A percentile compares a stretch with the other conserved stretches of the same genome.
Evolutionary conservation across 1,140 invertebrate genomes (phyloP).

Genomic region (Galendromus occidentalis): DNA sequence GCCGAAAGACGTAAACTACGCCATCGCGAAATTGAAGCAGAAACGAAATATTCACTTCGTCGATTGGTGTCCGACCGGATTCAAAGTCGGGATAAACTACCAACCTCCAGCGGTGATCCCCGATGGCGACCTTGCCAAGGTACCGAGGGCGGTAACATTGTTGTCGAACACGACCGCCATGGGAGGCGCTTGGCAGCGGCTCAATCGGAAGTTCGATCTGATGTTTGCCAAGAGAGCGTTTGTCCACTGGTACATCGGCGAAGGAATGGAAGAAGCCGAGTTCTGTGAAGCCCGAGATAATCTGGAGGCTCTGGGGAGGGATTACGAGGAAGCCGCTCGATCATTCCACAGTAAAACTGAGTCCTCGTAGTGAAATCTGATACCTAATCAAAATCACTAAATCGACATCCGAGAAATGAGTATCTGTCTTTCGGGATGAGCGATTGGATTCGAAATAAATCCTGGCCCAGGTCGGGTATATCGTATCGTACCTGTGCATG

Average conservation of each 20-base stretch:
- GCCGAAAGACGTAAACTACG: constrained; percentile 23
- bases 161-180: constrained; percentile 59
- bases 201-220: constrained; percentile 59
- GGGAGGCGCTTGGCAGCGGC: constrained; percentile 48
- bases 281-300: constrained; percentile 44
- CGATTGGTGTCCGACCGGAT: too few species aligned
- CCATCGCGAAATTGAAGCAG: constrained; percentile 48
- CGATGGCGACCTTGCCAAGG: constrained; percentile 40
- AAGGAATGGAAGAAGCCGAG: constrained; percentile 40
- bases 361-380: too few species aligned
- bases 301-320: constrained; percentile 27
- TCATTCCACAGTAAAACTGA: too few species aligned
- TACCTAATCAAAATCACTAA: too few species aligned
- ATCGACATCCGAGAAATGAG: too few species aligned
- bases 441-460: too few species aligned
- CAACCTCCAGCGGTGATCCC: constrained; percentile 36
- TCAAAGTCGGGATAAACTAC: constrained; percentile 21
- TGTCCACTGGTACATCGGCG: constrained; percentile 28
- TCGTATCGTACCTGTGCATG: too few species aligned
- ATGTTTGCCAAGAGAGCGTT: constrained; percentile 62
- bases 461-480: too few species aligned
- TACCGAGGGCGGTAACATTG: constrained; percentile 43
- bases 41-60: constrained; percentile 55
- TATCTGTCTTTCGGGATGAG: too few species aligned
- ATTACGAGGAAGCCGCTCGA: constrained; percentile 41